Evolutionary conservation across 2,888 invertebrate species (phyloP), one percentile per base, ranked within the genome.

Genomic region (Endomychus coccineus): DNA sequence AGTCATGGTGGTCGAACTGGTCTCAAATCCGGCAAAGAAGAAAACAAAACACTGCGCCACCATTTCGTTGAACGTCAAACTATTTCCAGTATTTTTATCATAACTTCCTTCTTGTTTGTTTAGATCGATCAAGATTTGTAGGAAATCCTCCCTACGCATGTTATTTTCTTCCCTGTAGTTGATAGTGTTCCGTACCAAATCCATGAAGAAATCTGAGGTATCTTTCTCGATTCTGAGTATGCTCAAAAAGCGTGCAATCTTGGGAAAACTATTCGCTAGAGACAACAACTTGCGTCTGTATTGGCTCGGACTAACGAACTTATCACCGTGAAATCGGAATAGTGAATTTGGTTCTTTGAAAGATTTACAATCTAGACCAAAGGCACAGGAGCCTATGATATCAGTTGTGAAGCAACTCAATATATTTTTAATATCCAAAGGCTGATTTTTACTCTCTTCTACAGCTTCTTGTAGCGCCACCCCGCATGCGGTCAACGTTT

Each of bases 371-470:
- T 75, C 71, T 3, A 76, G 61, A 19, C 75, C 76, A 50, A 76
- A 77, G 5, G 74, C 75, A 34, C 74, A 70, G 36, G 70, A 70
- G 0, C 72, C 74, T 16, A 76, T 72, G 3, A 75, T 71, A 48
- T 75, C 75, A 62, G 74, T 73, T 0, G 74, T 68, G 48, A 70
- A 75, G 41, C 69, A 69, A 3, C 71, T 71, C 40, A 70, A 68
- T 25, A 71, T 63, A 25, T 74, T 70, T 4, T 69, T 52, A 4
- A 54, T 45, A 27, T 46, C 40, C n/a, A n/a, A n/a, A n/a, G n/a
- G n/a, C n/a, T n/a, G n/a, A n/a, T n/a, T n/a, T n/a, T n/a, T n/a
- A n/a, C n/a, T n/a, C n/a, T n/a, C n/a, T n/a, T n/a, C n/a, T n/a
- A n/a, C n/a, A n/a, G n/a, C n/a, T n/a, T n/a, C n/a, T n/a, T n/a